phyloP scores from a whole-genome alignment of 2,797 vertebrate species.

The Cynodonichthys magdalenae region DNA sequence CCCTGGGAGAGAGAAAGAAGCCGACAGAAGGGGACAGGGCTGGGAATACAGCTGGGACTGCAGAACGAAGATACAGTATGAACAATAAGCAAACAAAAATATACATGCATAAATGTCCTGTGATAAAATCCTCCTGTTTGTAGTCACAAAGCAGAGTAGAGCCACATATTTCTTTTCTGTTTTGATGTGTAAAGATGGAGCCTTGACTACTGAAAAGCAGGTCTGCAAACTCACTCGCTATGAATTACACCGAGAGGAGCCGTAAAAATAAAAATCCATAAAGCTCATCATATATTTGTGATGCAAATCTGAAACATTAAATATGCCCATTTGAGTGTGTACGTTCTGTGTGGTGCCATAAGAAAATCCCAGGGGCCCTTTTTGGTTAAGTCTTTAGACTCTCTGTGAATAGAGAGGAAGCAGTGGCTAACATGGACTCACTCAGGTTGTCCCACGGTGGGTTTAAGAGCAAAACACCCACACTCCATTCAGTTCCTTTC shows the following conservation, averaged over 20 bases:
- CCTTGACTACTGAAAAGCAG: slow-evolving; percentile 2
- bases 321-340: slow-evolving; percentile 25
- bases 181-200: slow-evolving; percentile 38
- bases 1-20: slow-evolving; percentile 1
- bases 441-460: slow-evolving; percentile 54
- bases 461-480: slow-evolving; percentile 62
- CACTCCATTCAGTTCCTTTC: slow-evolving; percentile 57
- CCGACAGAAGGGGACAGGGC: neutral
- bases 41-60: slow-evolving; percentile 14
- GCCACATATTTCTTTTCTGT: slow-evolving; percentile 21
- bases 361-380: slow-evolving; percentile 45
- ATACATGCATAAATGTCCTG: neutral
- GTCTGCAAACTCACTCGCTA: slow-evolving; percentile 34
- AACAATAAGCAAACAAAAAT: slow-evolving; percentile 12
- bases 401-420: slow-evolving; percentile 40
- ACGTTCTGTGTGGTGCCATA: slow-evolving; percentile 14
- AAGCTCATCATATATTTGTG: slow-evolving; percentile 8
- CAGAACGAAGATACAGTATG: slow-evolving; percentile 31
- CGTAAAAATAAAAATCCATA: slow-evolving; percentile 31
- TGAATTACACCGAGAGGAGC: slow-evolving; percentile 36
- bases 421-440: slow-evolving; percentile 53
- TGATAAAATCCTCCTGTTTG: slow-evolving; percentile 31
- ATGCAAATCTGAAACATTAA: slow-evolving; percentile 41
- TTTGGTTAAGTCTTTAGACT: slow-evolving; percentile 62
- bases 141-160: slow-evolving; percentile 7